phyloP scores from a whole-genome alignment of 2,888 invertebrate species.

The Galeopsomyia nigrocyanea region DNA sequence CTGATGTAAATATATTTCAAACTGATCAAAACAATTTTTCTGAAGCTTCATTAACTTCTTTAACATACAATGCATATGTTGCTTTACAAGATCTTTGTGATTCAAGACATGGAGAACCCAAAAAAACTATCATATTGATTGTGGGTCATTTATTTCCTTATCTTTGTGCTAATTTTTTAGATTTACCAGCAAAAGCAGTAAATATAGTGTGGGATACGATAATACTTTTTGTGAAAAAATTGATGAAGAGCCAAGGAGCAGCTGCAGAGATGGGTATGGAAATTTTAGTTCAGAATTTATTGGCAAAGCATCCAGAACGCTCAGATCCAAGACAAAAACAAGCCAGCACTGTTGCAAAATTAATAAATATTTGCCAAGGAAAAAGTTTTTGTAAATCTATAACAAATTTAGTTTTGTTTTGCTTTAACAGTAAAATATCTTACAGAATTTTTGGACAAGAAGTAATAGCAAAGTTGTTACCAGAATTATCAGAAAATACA shows the following conservation, averaged over 20 bases:
- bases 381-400: slow-evolving; percentile 50
- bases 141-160: slow-evolving; percentile 67
- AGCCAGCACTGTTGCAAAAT: slow-evolving; percentile 57
- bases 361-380: slow-evolving; percentile 56
- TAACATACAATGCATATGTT: slow-evolving; percentile 64
- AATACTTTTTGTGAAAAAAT: slow-evolving; percentile 57
- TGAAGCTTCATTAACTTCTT: slow-evolving; percentile 53
- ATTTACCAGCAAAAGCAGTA: slow-evolving; percentile 52
- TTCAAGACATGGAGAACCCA: slow-evolving; percentile 67
- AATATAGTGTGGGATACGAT: slow-evolving; percentile 56
- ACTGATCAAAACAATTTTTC: slow-evolving; percentile 21
- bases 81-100: slow-evolving; percentile 65
- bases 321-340: slow-evolving; percentile 62
- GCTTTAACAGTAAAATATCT: slow-evolving; percentile 67
- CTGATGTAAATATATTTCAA: slow-evolving; percentile 51
- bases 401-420: slow-evolving; percentile 55
- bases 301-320: slow-evolving; percentile 62
- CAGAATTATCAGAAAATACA: slow-evolving; percentile 49
- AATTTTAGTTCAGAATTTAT: slow-evolving; percentile 60
- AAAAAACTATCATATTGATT: slow-evolving; percentile 63
- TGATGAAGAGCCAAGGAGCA: slow-evolving; percentile 50
- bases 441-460: slow-evolving; percentile 71
- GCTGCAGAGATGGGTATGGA: slow-evolving; percentile 55
- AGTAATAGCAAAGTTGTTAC: slow-evolving; percentile 68
- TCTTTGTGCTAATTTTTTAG: slow-evolving; percentile 57